Percentiles rank a stretch among this genome's conserved stretches.
Evolutionary conservation across 2,888 invertebrate genomes (phyloP).

Genomic region (Phortica okadai): DNA sequence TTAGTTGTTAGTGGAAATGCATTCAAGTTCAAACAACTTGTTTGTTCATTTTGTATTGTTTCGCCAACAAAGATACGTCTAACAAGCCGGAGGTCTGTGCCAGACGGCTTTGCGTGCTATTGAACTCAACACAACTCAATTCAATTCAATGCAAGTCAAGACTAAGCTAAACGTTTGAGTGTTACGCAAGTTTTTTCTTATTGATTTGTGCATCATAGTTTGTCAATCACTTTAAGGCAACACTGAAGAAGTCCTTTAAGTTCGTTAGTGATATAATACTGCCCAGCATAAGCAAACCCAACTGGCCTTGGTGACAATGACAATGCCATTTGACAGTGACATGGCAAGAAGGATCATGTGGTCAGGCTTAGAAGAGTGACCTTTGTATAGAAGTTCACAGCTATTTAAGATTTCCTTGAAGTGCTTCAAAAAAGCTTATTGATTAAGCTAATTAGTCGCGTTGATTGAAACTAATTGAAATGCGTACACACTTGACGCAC

Average conservation of each 20-base stretch:
- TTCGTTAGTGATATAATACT: no score
- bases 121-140: neutral
- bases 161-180: neutral
- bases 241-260: no score
- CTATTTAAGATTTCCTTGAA: neutral
- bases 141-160: slow-evolving; percentile 15
- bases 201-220: slow-evolving; percentile 49
- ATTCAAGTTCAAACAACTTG: no score
- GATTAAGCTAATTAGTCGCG: neutral
- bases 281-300: no score
- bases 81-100: no score
- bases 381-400: neutral
- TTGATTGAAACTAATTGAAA: slow-evolving; percentile 17
- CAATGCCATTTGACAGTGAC: neutral
- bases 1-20: no score
- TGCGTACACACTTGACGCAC: neutral
- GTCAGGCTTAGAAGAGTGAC: neutral
- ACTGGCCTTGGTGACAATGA: neutral
- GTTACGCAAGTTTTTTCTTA: slow-evolving; percentile 19
- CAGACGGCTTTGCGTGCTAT: no score
- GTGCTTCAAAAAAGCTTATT: neutral
- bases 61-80: no score
- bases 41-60: no score
- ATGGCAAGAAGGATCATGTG: neutral
- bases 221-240: slow-evolving; percentile 32